Conservation (phyloP, 2,888 invertebrate species). For the Galerucella pusilla region DNA sequence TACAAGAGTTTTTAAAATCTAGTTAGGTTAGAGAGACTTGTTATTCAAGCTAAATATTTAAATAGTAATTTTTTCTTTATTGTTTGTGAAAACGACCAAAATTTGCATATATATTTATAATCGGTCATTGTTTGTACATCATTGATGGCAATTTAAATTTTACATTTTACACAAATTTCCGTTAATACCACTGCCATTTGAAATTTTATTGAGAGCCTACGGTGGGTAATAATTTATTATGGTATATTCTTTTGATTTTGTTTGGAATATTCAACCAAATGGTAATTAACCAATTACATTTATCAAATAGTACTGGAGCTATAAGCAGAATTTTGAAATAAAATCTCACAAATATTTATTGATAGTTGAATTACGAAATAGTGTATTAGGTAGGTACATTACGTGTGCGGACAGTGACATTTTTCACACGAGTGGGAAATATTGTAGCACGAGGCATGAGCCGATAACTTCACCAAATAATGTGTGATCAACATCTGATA, state of each 20-base stretch:
- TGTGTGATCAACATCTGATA: too few relatives aligned
- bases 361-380: too few relatives aligned
- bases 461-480: too few relatives aligned
- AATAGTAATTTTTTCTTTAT: too few relatives aligned
- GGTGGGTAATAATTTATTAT: not conserved
- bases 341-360: not conserved
- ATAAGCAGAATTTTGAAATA: not conserved
- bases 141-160: constrained; percentile 26
- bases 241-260: not conserved
- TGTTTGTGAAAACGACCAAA: not conserved
- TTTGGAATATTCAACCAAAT: not conserved
- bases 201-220: not conserved
- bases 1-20: not conserved
- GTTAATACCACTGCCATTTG: not conserved
- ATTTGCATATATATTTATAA: constrained; percentile 29
- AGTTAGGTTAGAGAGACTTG: too few relatives aligned
- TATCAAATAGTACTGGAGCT: not conserved
- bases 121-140: constrained; percentile 29
- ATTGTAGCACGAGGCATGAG: too few relatives aligned
- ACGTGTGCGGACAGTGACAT: too few relatives aligned
- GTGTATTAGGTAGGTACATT: too few relatives aligned
- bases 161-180: constrained; percentile 19
- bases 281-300: not conserved
- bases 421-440: too few relatives aligned
- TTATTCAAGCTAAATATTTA: too few relatives aligned